phyloP scores from a whole-genome alignment of 2,113 vertebrate species.

The Oceanites oceanicus region DNA sequence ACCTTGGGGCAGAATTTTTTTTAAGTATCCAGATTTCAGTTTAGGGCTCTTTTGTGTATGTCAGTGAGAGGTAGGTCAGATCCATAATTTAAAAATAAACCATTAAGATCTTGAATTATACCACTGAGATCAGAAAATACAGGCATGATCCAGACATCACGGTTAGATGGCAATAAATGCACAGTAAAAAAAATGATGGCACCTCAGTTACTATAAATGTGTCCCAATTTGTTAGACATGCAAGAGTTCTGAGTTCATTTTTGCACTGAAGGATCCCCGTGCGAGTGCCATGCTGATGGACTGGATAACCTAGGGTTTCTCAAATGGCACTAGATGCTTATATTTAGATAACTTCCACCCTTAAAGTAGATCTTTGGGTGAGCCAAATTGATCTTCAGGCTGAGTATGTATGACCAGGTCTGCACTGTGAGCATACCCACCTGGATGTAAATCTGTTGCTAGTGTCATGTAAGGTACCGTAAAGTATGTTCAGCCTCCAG shows the following conservation, averaged over 20 bases:
- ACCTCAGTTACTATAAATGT: background rate
- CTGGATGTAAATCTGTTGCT: background rate
- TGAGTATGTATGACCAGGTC: background rate
- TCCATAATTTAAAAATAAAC: background rate
- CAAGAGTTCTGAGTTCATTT: background rate
- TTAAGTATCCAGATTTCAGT: background rate
- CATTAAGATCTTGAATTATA: background rate
- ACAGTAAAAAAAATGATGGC: background rate
- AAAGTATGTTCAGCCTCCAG: background rate
- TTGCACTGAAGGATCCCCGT: background rate
- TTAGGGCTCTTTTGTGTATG: background rate
- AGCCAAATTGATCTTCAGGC: background rate
- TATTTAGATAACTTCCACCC: background rate
- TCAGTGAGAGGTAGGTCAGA: background rate
- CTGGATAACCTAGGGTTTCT: background rate
- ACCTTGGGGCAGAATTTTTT: background rate
- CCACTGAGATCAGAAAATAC: background rate
- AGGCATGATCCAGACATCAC: background rate
- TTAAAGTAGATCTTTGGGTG: background rate
- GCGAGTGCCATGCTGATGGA: background rate
- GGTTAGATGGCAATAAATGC: background rate
- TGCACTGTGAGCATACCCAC: background rate
- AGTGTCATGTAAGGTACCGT: background rate
- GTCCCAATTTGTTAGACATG: background rate
- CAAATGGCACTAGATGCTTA: background rate